Evolutionary conservation across 2,113 vertebrate genomes (phyloP).

Genomic region (Lophura nycthemera): DNA sequence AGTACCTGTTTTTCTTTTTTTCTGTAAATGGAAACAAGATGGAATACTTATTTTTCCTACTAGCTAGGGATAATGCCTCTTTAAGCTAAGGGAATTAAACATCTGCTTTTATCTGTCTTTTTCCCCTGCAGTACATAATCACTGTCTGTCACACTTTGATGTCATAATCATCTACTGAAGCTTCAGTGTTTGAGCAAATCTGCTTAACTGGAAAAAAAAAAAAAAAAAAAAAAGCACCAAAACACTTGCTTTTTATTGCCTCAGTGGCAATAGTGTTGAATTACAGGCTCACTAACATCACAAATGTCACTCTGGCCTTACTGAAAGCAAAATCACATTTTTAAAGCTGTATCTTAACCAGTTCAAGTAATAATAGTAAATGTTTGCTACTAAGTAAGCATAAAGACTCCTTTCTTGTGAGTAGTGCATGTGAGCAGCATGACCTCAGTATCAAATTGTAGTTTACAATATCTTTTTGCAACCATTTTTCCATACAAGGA

Average conservation of each 20-base stretch:
- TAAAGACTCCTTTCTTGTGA: not conserved
- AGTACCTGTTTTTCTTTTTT: not conserved
- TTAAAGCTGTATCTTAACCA: slow-evolving; percentile 67
- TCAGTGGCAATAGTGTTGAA: slow-evolving; percentile 58
- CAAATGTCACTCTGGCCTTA: slow-evolving; percentile 37
- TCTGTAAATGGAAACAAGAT: slow-evolving; percentile 38
- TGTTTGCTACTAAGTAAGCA: slow-evolving; percentile 48
- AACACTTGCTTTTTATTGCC: slow-evolving; percentile 5
- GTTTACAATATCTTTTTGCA: slow-evolving; percentile 23
- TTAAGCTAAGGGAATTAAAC: slow-evolving; percentile 76
- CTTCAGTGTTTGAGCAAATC: slow-evolving; percentile 77
- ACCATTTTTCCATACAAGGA: slow-evolving; percentile 6
- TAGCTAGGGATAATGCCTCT: slow-evolving; percentile 63
- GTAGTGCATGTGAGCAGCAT: not conserved
- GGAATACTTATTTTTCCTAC: slow-evolving; percentile 59
- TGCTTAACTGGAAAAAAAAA: slow-evolving; percentile 67
- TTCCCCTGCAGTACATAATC: slow-evolving; percentile 76
- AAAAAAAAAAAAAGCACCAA: not conserved
- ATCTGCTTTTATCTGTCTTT: slow-evolving; percentile 73
- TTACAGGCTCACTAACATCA: slow-evolving; percentile 5
- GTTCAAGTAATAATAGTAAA: slow-evolving; percentile 54
- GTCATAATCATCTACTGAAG: slow-evolving; percentile 81
- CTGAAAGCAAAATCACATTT: slow-evolving; percentile 44
- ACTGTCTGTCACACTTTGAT: slow-evolving; percentile 83
- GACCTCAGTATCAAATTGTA: slow-evolving; percentile 32